These are phyloP conservation scores for Neostethus bicornis DNA, from an alignment of 2,797 vertebrate genomes.

Conservation along the genomic window DNA sequence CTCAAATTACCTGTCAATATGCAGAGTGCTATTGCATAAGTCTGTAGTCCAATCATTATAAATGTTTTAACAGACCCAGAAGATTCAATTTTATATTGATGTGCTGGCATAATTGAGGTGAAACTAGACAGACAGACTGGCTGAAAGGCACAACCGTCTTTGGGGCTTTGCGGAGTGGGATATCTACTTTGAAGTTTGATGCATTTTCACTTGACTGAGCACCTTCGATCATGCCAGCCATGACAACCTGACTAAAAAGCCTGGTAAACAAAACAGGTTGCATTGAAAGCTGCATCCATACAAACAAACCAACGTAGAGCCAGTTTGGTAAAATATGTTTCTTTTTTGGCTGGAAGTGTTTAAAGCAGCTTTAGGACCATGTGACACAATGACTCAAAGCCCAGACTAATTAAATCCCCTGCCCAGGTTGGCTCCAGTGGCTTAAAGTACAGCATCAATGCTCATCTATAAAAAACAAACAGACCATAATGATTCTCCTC, in stretches of 20 bases:
- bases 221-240: constrained; percentile 36
- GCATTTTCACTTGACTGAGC: constrained; percentile 39
- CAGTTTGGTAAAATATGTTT: constrained; percentile 7
- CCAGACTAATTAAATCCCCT: constrained; percentile 40
- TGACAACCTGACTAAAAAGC: constrained; percentile 4
- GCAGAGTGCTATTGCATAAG: constrained; percentile 55
- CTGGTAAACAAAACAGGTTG: constrained; percentile 9
- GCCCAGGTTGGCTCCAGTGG: constrained; percentile 5
- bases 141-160: too few species aligned
- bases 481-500: constrained; percentile 63
- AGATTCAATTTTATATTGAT: constrained; percentile 55
- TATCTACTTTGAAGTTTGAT: constrained; percentile 9
- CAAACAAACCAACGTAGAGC: constrained; percentile 8
- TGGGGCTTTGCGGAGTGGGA: too few species aligned
- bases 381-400: constrained; percentile 41
- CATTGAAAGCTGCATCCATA: background rate
- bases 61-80: constrained; percentile 57
- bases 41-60: constrained; percentile 41
- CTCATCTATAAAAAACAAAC: constrained; percentile 10
- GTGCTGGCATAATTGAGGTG: constrained; percentile 53
- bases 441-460: constrained; percentile 31
- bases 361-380: constrained; percentile 42
- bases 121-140: constrained; percentile 13
- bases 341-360: constrained; percentile 16
- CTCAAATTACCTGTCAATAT: constrained; percentile 51